Conservation (phyloP, 2,888 invertebrate genomes). For the Unio delphinus region DNA sequence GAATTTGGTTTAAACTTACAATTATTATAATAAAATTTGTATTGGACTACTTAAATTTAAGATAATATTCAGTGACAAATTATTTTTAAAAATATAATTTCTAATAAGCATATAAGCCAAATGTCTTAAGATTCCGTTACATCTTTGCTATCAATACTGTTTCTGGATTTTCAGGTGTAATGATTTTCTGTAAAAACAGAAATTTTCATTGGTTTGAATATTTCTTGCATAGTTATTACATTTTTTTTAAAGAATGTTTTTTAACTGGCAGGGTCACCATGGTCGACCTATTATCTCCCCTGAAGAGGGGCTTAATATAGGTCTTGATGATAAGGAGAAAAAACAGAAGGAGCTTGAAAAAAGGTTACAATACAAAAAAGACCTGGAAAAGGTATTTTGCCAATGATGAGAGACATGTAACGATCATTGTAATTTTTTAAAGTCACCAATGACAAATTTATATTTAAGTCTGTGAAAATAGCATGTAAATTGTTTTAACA, state of each 20-base stretch:
- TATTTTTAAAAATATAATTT: too few relatives aligned
- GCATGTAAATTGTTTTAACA: not conserved
- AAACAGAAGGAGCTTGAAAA: slow-evolving; percentile 32
- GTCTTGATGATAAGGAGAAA: slow-evolving; percentile 52
- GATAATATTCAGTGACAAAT: too few relatives aligned
- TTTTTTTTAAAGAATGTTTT: not conserved
- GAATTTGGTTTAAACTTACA: too few relatives aligned
- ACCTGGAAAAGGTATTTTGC: slow-evolving; percentile 40
- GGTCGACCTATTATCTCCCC: slow-evolving; percentile 32
- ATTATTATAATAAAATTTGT: too few relatives aligned
- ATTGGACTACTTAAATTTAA: too few relatives aligned
- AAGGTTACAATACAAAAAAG: slow-evolving; percentile 30
- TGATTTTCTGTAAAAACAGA: not conserved
- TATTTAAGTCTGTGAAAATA: not conserved
- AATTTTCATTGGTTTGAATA: not conserved
- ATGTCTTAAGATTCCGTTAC: not conserved
- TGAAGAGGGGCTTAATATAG: slow-evolving; percentile 49
- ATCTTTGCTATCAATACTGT: not conserved
- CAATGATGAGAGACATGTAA: not conserved
- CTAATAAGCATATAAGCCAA: not conserved
- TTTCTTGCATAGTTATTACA: slow-evolving; percentile 1
- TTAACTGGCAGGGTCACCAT: not conserved
- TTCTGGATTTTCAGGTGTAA: not conserved
- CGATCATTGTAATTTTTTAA: too few relatives aligned
- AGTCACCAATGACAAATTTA: too few relatives aligned